phyloP scores from a whole-genome alignment of 2,113 vertebrate species.

The Canis aureus region DNA sequence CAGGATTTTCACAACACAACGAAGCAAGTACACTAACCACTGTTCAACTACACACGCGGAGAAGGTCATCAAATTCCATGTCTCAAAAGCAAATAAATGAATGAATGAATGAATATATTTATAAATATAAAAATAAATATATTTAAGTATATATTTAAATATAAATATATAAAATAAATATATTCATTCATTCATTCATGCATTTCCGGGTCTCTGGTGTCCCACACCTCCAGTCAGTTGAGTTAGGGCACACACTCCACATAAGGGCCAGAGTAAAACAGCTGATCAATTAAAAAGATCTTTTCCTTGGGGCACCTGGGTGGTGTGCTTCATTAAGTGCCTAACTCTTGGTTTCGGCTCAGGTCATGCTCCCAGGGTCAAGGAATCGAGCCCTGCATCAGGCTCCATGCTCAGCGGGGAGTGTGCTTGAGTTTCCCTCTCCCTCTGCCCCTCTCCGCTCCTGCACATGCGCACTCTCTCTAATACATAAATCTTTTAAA shows the following conservation, averaged over 20 bases:
- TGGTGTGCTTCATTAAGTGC: neutral
- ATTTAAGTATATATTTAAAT: too few relatives aligned
- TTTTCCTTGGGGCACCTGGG: neutral
- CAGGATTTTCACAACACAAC: too few relatives aligned
- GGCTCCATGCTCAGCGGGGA: neutral
- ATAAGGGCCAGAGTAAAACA: neutral
- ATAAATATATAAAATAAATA: too few relatives aligned
- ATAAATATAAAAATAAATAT: too few relatives aligned
- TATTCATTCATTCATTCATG: too few relatives aligned
- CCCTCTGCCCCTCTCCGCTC: neutral
- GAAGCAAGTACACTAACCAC: neutral
- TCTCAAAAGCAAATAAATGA: too few relatives aligned
- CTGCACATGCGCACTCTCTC: neutral
- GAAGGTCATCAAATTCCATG: neutral
- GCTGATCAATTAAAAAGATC: neutral
- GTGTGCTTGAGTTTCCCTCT: neutral
- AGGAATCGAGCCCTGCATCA: neutral
- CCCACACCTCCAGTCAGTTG: neutral
- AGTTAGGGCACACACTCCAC: neutral
- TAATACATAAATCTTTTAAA: neutral
- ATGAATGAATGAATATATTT: too few relatives aligned
- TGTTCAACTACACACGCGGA: neutral
- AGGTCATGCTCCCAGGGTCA: neutral
- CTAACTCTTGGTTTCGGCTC: neutral
- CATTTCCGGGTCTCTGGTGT: neutral